Percentiles rank a stretch among this genome's conserved stretches.
phyloP scores from a whole-genome alignment of 2,113 vertebrate species.

The Oryzias curvinotus region DNA sequence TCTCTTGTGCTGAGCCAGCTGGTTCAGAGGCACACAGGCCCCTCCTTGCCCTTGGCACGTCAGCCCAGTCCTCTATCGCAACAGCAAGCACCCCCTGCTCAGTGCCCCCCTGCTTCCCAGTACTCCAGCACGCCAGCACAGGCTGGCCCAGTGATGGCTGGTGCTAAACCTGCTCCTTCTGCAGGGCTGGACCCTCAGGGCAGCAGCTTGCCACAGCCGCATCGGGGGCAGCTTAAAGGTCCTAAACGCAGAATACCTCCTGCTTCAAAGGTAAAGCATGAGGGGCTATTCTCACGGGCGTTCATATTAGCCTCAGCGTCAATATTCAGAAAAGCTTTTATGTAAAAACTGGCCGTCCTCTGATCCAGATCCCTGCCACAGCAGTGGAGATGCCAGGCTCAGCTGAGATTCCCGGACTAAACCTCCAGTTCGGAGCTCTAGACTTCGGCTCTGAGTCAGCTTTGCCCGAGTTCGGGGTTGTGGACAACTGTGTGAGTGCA shows the following conservation, averaged over 20 bases:
- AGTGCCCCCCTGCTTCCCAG: slow-evolving; percentile 64
- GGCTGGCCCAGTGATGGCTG: slow-evolving; percentile 56
- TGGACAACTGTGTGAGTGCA: slow-evolving; percentile 78
- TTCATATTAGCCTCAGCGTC: background rate
- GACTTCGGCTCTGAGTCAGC: slow-evolving; percentile 93
- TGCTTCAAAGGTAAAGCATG: slow-evolving; percentile 83
- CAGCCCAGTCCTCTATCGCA: slow-evolving; percentile 71
- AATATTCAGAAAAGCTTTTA: background rate
- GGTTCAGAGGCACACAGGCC: slow-evolving; percentile 83
- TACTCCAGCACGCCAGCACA: slow-evolving; percentile 52
- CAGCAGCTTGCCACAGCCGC: slow-evolving; percentile 72
- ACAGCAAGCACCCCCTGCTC: slow-evolving; percentile 47
- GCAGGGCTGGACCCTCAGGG: slow-evolving; percentile 78
- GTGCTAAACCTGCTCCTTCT: slow-evolving; percentile 56
- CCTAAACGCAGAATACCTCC: slow-evolving; percentile 89
- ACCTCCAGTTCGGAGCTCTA: slow-evolving; percentile 94
- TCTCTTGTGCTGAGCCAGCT: slow-evolving; percentile 94
- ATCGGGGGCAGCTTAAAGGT: slow-evolving; percentile 85
- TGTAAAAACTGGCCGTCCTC: background rate
- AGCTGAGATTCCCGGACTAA: slow-evolving; percentile 87
- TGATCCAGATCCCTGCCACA: slow-evolving; percentile 86
- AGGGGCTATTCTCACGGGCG: background rate
- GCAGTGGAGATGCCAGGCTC: slow-evolving; percentile 98
- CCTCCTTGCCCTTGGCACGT: slow-evolving; percentile 67
- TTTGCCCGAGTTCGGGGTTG: slow-evolving; percentile 84